Percentiles rank a stretch among this genome's conserved stretches.
Evolutionary conservation across 1,140 invertebrate genomes (phyloP).

Genomic region (Megalopta genalis): DNA sequence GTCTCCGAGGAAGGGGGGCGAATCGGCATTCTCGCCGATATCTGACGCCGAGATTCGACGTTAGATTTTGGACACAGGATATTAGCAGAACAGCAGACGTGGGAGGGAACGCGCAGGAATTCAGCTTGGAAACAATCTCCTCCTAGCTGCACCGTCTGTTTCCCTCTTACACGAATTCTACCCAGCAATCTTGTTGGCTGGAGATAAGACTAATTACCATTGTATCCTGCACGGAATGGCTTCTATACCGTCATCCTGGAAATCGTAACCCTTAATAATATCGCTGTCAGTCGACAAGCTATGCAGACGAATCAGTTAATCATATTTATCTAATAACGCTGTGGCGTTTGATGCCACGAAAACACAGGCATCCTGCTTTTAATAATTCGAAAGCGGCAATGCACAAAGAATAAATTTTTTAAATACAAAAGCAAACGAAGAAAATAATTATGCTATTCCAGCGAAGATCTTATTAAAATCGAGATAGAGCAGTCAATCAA

Average conservation of each 20-base stretch:
- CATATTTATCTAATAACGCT: slow-evolving; percentile 57
- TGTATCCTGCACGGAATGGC: slow-evolving; percentile 68
- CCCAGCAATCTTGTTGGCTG: slow-evolving; percentile 68
- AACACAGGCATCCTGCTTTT: no score
- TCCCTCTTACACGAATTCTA: slow-evolving; percentile 50
- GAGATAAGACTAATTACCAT: slow-evolving; percentile 76
- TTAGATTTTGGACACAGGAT: slow-evolving; percentile 66
- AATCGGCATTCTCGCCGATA: slow-evolving; percentile 54
- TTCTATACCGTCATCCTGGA: slow-evolving; percentile 61
- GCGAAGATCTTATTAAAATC: no score
- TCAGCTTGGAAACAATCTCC: slow-evolving; percentile 55
- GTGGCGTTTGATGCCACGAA: neutral
- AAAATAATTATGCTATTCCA: no score
- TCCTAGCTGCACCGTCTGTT: slow-evolving; percentile 12
- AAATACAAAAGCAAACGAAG: no score
- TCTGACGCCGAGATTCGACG: slow-evolving; percentile 58
- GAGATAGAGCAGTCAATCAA: no score
- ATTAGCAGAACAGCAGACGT: slow-evolving; percentile 54
- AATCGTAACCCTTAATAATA: slow-evolving; percentile 70
- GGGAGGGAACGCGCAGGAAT: slow-evolving; percentile 56
- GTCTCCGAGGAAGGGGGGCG: slow-evolving; percentile 42
- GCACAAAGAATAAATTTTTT: no score
- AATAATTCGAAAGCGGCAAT: no score
- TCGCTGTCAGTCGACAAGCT: slow-evolving; percentile 67
- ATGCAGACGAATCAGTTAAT: slow-evolving; percentile 58